phyloP scores from a whole-genome alignment of 2,113 vertebrate species.

The Gracilinanus agilis region DNA sequence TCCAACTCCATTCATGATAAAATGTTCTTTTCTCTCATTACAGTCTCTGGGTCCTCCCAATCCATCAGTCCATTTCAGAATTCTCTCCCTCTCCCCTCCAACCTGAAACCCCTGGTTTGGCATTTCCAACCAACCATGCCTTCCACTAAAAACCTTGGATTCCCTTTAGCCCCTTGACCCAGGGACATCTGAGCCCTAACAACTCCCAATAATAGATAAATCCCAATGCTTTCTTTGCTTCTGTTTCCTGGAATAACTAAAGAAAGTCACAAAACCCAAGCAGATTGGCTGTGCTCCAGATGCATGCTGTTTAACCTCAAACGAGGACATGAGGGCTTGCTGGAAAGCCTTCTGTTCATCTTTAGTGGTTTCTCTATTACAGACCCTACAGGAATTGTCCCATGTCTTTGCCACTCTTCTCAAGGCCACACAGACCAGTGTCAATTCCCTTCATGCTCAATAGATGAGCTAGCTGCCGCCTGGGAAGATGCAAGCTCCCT shows the following conservation, averaged over 20 bases:
- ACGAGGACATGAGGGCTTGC: background rate
- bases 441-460: background rate
- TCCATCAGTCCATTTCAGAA: background rate
- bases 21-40: background rate
- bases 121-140: background rate
- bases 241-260: background rate
- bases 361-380: background rate
- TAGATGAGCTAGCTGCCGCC: background rate
- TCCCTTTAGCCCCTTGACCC: background rate
- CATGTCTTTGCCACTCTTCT: background rate
- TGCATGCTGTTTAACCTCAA: background rate
- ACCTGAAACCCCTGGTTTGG: background rate
- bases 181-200: background rate
- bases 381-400: background rate
- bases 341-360: background rate
- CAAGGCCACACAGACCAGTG: background rate
- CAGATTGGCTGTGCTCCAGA: background rate
- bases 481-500: background rate
- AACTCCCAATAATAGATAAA: background rate
- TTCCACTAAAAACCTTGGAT: background rate
- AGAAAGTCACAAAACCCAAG: background rate
- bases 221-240: background rate
- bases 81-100: background rate
- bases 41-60: background rate
- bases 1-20: background rate